Percentiles rank a stretch among this genome's conserved stretches.
Conservation (phyloP, 1,140 invertebrate species). For the Wasmannia auropunctata region DNA sequence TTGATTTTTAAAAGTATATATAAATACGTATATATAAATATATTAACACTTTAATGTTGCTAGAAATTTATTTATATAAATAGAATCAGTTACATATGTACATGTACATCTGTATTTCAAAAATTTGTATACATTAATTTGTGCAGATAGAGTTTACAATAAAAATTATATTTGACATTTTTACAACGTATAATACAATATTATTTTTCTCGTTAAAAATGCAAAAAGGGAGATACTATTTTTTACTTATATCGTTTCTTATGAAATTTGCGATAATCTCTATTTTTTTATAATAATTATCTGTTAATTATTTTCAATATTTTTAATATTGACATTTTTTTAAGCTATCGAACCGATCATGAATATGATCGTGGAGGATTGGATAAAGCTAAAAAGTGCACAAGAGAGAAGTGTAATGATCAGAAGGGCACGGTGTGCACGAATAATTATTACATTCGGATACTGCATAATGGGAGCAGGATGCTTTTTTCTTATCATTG, state of each 20-base stretch:
- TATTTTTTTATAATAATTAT: not conserved
- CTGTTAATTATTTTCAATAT: not conserved
- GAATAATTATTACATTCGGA: not conserved
- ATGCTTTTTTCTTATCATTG: not conserved
- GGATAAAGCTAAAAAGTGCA: not conserved
- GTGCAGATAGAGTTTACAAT: too few relatives aligned
- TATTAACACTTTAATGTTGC: too few relatives aligned
- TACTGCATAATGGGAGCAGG: not conserved
- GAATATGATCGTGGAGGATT: slow-evolving; percentile 17
- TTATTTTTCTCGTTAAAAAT: too few relatives aligned
- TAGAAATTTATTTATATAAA: too few relatives aligned
- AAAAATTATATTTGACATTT: too few relatives aligned
- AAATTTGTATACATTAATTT: too few relatives aligned
- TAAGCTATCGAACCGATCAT: slow-evolving; percentile 3
- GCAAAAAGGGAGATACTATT: not conserved
- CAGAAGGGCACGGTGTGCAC: not conserved
- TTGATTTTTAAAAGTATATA: too few relatives aligned
- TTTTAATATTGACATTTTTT: slow-evolving; percentile 3
- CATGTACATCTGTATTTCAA: too few relatives aligned
- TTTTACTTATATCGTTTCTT: not conserved
- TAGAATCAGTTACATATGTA: too few relatives aligned
- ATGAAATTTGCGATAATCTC: not conserved
- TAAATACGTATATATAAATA: too few relatives aligned
- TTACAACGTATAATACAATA: too few relatives aligned
- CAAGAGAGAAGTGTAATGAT: slow-evolving; percentile 15